Conservation (phyloP, 2,113 vertebrate species). For the Gadus macrocephalus region DNA sequence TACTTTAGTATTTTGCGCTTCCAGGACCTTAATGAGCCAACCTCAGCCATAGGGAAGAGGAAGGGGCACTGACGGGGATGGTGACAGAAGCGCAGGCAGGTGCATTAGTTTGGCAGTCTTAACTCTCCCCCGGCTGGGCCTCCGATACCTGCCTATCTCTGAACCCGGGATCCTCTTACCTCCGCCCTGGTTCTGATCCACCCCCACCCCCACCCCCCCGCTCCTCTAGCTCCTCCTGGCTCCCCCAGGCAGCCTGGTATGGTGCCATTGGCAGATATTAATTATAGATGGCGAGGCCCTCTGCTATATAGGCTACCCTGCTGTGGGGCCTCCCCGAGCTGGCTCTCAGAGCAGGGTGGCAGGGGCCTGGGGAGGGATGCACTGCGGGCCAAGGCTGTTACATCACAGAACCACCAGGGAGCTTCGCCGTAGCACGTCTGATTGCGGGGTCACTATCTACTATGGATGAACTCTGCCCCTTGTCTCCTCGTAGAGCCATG, state of each 20-base stretch:
- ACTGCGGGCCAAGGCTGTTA: conserved; percentile 16
- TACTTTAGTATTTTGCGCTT: too few relatives aligned
- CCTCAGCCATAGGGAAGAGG: too few relatives aligned
- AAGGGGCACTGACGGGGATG: too few relatives aligned
- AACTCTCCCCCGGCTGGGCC: conserved; percentile 3
- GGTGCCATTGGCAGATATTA: conserved; percentile 50
- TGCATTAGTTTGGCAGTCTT: conserved; percentile 1
- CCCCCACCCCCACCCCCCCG: not conserved
- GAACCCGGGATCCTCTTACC: conserved; percentile 34
- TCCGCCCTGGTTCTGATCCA: conserved; percentile 20
- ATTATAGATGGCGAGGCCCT: conserved; percentile 51
- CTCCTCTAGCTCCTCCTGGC: conserved; percentile 19
- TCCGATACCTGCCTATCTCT: conserved; percentile 6
- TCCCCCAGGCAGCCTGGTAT: conserved; percentile 25
- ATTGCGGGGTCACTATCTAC: conserved; percentile 19
- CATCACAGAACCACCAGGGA: conserved; percentile 10
- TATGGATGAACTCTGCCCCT: conserved; percentile 32
- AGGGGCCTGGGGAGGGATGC: conserved; percentile 29
- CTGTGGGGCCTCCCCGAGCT: conserved; percentile 47
- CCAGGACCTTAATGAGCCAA: too few relatives aligned
- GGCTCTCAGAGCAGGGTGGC: conserved; percentile 49
- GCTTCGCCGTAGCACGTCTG: not conserved
- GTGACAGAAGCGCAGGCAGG: not conserved
- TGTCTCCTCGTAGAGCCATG: conserved; percentile 45
- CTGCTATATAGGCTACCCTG: not conserved